Evolutionary conservation across 2,113 vertebrate genomes (phyloP), one percentile per base, ranked within the genome.

Genomic region (Pao palembangensis): DNA sequence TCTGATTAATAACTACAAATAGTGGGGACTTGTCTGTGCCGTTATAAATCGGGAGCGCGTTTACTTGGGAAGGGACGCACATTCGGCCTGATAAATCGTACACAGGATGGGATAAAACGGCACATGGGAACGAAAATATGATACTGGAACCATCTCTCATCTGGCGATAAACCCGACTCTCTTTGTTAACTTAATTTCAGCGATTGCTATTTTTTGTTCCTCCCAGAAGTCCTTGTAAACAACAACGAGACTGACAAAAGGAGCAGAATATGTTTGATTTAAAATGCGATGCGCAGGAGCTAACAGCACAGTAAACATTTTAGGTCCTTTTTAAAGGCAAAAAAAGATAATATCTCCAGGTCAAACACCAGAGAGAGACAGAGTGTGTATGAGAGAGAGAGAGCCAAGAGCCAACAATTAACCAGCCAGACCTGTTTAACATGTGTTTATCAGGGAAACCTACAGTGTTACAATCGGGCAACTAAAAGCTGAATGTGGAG

Each of bases 1-100:
- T 85, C 84, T 89, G 89, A 91, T 89, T 91, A 90, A 90, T 90
- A 91, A 88, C 87, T 82, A 78, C 78, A 86, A 90, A 88, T 81
- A 85, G 73, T 75, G 86, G 86, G 80, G 75, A 83, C 71, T 82
- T 84, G 85, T 76, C 80, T 83, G 73, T 73, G 57, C 50, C 47
- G 76, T 82, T 82, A 88, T 87, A 86, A 87, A 89, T 88, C 75
- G 80, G 59, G 63, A 65, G 59, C 51, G 59, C 58, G 83, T 88
- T 82, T 82, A 82, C 78, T 53, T 20, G 74, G 79, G 66, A 78
- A 75, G 80, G 85, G 85, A 85, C 82, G 83, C 80, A 78, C 86
- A 84, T 80, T 85, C 58, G 50, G 72, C 64, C 71, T 85, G 83
- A 91, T 90, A 88, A 91, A 90, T 90, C 78, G 82, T 70, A 61